Base-by-base conservation (phyloP, 2,888 invertebrate species). In the Athalia rosae region DNA sequence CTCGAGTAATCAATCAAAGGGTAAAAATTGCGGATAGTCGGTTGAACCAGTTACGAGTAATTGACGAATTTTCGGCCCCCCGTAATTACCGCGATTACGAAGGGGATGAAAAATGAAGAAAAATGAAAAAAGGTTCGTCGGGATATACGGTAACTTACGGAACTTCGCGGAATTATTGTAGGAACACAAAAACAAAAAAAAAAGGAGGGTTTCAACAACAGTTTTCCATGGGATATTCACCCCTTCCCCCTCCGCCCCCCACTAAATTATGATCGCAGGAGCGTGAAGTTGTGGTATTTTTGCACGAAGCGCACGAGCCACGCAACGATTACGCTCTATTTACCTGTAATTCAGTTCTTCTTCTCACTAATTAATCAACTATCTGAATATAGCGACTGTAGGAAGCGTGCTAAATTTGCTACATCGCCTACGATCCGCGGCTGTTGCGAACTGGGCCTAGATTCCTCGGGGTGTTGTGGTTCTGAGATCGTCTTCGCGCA, bases 201-300 rank as follows among this genome's bases (percentile, higher is more conserved):
- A 28, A 28, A 28, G n/a, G 28, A 28, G 28, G 28, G 28, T 28
- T 8, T 13, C 71, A 58, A 58, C 13, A 56, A 45, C 43, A 28
- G 58, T 71, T 71, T 45, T 71, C 58, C 45, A 56, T 43, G 28
- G 71, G 13, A 53, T 9, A 8, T n/a, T 45, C 45, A n/a, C 45
- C 9, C 15, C 45, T 15, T 43, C 45, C 71, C 71, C 58, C 43
- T 45, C 56, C 41, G 13, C 13, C 13, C 28, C 28, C 13, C 13
- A 28, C 28, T 45, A 15, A 56, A 71, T 58, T 56, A 56, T 45
- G 58, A 13, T 56, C 50, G 71, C 13, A 28, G 71, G 71, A 71
- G 74, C 74, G 61, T 74, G 61, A 62, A 74, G 74, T 59, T 28
- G 13, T 61, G 15, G 47, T 48, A n/a, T 62, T 67, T 74, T 74